phyloP scores from a whole-genome alignment of 53 echinoderm and acorn worm genomes.

The Stichopus horrens region DNA sequence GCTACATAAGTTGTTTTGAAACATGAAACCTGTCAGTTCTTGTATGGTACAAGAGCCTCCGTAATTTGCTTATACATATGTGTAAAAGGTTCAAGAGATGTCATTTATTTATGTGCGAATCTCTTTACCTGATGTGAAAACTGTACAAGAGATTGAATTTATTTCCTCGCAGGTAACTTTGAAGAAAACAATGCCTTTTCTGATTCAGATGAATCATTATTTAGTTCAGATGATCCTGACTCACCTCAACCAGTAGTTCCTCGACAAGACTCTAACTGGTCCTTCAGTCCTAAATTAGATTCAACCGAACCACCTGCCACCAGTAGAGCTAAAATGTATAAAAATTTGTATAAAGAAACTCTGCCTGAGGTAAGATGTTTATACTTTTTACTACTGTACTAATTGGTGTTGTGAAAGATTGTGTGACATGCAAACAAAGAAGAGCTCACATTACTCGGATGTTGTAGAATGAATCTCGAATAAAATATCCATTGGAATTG shows the following conservation, averaged over 20 bases:
- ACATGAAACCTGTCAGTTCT: no score
- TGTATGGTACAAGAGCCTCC: no score
- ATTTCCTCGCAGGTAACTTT: constrained; percentile 4
- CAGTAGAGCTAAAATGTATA: constrained; percentile 25
- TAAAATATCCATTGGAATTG: no score
- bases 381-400: background rate
- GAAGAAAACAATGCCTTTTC: constrained; percentile 46
- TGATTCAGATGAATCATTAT: constrained; percentile 40
- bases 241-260: background rate
- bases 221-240: constrained; percentile 39
- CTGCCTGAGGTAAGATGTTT: constrained; percentile 34
- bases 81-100: no score
- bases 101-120: background rate
- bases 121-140: background rate
- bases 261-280: constrained; percentile 23
- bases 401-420: background rate
- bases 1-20: no score
- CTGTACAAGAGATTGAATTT: background rate
- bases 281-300: background rate
- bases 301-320: background rate
- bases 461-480: no score
- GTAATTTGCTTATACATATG: no score
- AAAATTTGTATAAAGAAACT: constrained; percentile 45
- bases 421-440: no score
- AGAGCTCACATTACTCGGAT: no score